Conservation (phyloP, 2,888 invertebrate genomes). For the Apodemia arnacis region DNA sequence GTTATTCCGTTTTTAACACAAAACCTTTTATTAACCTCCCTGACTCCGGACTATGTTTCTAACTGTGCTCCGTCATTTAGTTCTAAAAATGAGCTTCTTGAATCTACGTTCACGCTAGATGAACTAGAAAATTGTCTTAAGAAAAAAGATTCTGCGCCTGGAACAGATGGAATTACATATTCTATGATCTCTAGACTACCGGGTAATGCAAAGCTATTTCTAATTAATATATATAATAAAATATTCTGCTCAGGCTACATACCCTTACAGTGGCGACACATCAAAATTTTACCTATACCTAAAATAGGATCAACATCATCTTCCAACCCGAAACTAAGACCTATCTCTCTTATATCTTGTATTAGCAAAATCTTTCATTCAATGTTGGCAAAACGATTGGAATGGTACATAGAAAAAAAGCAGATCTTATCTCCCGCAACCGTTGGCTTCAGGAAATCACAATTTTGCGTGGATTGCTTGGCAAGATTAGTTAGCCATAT, state of each 20-base stretch:
- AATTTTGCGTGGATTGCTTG: constrained; percentile 52
- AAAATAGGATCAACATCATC: not conserved
- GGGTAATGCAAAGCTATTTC: not conserved
- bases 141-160: constrained; percentile 25
- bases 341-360: constrained; percentile 31
- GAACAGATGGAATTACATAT: constrained; percentile 22
- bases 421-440: constrained; percentile 28
- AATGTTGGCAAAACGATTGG: constrained; percentile 22
- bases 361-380: constrained; percentile 35
- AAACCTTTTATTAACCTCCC: no score
- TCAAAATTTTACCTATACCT: constrained; percentile 16
- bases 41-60: no score
- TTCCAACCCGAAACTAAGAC: not conserved
- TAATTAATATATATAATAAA: constrained; percentile 8
- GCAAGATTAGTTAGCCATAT: constrained; percentile 37
- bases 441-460: constrained; percentile 43
- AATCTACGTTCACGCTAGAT: no score
- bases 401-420: constrained; percentile 22
- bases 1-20: no score
- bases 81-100: no score
- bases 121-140: constrained; percentile 16
- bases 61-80: no score
- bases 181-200: no score
- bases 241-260: not conserved
- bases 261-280: constrained; percentile 18